Conservation (phyloP, 2,113 vertebrate species). For the Triplophysa rosa region DNA sequence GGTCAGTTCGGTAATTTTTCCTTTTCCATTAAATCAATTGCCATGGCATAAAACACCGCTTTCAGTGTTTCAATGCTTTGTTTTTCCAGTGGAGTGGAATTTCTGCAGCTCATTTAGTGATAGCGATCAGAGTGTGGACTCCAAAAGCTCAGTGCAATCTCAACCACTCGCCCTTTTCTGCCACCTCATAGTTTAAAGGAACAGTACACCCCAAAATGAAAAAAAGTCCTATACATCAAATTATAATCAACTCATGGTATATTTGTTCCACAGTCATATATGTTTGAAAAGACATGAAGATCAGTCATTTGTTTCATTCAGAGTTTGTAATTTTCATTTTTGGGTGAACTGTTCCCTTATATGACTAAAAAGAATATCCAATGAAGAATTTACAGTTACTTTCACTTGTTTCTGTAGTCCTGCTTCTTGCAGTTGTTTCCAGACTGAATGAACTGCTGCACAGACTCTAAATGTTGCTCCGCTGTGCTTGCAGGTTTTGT, state of each 20-base stretch:
- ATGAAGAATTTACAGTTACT: not conserved
- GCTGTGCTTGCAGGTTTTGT: slow-evolving; percentile 13
- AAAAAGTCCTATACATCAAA: no score
- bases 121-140: slow-evolving; percentile 17
- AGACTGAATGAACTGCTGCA: not conserved
- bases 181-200: no score
- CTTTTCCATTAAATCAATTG: slow-evolving; percentile 50
- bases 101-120: slow-evolving; percentile 26
- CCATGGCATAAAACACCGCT: slow-evolving; percentile 17
- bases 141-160: not conserved
- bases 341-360: no score
- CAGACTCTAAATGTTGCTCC: not conserved
- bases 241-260: no score
- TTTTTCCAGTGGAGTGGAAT: slow-evolving; percentile 17
- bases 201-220: no score
- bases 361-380: not conserved
- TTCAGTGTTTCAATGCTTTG: slow-evolving; percentile 1
- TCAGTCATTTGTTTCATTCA: no score
- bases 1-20: slow-evolving; percentile 48
- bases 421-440: not conserved
- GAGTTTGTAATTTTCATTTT: no score
- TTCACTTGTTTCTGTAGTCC: not conserved
- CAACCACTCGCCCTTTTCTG: no score
- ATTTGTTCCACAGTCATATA: not conserved
- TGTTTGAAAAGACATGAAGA: not conserved